Evolutionary conservation across 2,113 vertebrate species (phyloP), one percentile per base, ranked within the genome.

Genomic region (Rissa tridactyla): DNA sequence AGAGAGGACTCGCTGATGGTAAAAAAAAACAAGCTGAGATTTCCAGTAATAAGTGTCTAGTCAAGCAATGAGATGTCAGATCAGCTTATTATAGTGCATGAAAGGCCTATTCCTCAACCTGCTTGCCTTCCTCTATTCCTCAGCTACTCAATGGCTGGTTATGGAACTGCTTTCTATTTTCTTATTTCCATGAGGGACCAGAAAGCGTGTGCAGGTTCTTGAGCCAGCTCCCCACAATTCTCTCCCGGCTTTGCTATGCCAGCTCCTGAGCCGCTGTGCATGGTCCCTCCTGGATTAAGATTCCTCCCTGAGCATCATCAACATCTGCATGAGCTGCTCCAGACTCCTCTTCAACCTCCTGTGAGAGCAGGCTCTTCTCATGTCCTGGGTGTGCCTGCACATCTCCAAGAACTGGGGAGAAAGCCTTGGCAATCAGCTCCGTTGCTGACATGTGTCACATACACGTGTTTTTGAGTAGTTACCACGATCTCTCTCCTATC

Each of bases 41-140:
- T 94, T 82, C 88, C 81, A 86, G 92, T 52, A 90, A 68, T 68
- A 36, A 95, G 29, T 60, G 60, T 93, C 95, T 86, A 11, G 38
- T 68, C 8, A 12, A 75, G 80, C 38, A 44, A 34, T 16, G 76
- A 75, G 72, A 86, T 0, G 4, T 86, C 88, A 92, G 69, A 81
- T 65, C 66, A 62, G 36, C 70, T 85, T 71, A 18, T 66, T n/a
- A 36, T 8, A 70, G 61, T 3, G 19, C 61, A 70, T 23, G 79
- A 58, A 83, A 73, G 23, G 30, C 82, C 27, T n/a, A 2, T 10
- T 86, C 80, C 87, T 58, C 84, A 65, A 34, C 40, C 36, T 32
- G 49, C 34, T 44, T 87, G 61, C 54, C 36, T 18, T n/a, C 49
- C 62, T 78, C 15, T 44, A 7, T 30, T 73, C 38, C 55, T 64